Evolutionary conservation across 2,888 invertebrate genomes (phyloP), one percentile per base, ranked within the genome.

Genomic region (Meiosimyza decipiens): DNA sequence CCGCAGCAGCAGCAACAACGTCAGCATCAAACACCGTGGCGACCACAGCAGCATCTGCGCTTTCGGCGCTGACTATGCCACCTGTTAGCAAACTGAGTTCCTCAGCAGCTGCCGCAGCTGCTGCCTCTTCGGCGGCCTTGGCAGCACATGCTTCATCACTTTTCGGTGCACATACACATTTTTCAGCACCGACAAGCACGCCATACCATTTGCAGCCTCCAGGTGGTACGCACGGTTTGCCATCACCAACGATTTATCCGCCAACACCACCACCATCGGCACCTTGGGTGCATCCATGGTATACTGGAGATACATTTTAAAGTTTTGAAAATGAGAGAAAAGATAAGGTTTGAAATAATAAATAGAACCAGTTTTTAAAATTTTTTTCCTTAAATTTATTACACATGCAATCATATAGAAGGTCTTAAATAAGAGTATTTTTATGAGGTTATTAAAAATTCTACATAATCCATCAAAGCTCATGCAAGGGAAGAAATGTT

Each of bases 241-340:
- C 87, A 57, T 87, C 87, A 67, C 88, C 87, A n/a, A 87, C 87
- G 5, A 87, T 87, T 33, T 87, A 87, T 82, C 88, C 87, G 74
- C 87, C 87, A 65, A 87, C 87, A 62, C 87, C 87, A 71, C 87
- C 87, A 68, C 88, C 87, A 65, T 86, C 87, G 57, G 84, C 87
- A 3, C 86, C 87, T 6, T 87, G 87, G 87, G 84, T 87, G 72
- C 87, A 87, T 85, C 87, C 87, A 18, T 87, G 87, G 87, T 87
- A 87, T 79, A 81, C 86, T 59, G 87, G 85, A 47, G 87, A 87
- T 75, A 83, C 87, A 11, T 86, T 87, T 75, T 87, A 79, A 83
- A 73, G 70, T 68, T 50, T 33, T 12, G 33, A 47, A 59, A 62
- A 68, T 11, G 50, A 59, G 50, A 59, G 15, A 50, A 22, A 13